Base-by-base conservation (phyloP, 2,113 vertebrate genomes). In the Pedetes capensis region DNA sequence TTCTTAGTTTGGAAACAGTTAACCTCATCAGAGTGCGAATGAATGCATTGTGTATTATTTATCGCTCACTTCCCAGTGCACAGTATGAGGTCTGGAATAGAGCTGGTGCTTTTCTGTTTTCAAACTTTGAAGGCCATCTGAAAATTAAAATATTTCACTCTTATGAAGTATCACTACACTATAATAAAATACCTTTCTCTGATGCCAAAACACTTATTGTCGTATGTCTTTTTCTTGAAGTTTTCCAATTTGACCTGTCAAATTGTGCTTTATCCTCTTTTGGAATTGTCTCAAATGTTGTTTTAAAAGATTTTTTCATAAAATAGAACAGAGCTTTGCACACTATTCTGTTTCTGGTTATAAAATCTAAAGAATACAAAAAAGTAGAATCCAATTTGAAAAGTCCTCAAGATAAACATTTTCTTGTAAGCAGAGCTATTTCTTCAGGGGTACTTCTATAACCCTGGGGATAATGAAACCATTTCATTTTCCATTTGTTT, bases 401-500 rank as follows among this genome's bases (percentile, higher is more conserved):
- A 80, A 80, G 29, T 37, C 32, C 87, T 85, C 53, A 85, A 93
- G 96, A 72, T 8, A 5, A 93, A n/a, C 57, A 95, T 89, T 97
- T 66, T 92, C 55, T 86, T 95, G 18, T 89, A 79, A 95, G 86
- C 94, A 96, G 87, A 94, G 3, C 2, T 17, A 88, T 95, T 75
- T 72, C 61, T n/a, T 89, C 79, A 84, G 39, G 80, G 95, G 89
- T 92, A 94, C 18, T 75, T 94, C 69, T 83, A 23, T 80, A 89
- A 96, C 87, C 64, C 74, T 92, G 32, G 83, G 96, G 96, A 94
- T 92, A 94, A 97, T 82, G 66, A 93, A 96, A 96, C 66, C n/a
- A 79, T 95, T 96, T 75, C n/a, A 53, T 96, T 97, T 96, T 95
- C n/a, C 76, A 89, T 95, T 90, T 93, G 76, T 94, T 96, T 95